These are phyloP conservation scores for Hippocampus zosterae DNA, from an alignment of 2,113 vertebrate genomes.

Conservation along the genomic window DNA sequence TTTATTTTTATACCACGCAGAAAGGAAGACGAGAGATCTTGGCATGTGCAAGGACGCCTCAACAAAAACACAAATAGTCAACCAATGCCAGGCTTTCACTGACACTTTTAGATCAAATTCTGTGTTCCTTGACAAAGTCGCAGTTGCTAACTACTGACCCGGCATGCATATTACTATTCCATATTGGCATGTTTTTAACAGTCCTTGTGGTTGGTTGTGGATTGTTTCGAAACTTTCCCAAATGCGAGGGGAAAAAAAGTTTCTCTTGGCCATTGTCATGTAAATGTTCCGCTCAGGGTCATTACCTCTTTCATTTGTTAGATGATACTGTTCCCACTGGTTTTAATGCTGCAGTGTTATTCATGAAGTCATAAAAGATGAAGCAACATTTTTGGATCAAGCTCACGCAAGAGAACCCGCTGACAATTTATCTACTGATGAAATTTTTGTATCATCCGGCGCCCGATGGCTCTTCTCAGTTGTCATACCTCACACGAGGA, in stretches of 20 bases:
- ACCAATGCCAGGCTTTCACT: neutral
- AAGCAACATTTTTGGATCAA: neutral
- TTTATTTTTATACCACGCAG: neutral
- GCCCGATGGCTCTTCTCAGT: constrained; percentile 27
- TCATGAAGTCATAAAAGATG: constrained; percentile 10
- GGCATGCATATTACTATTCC: neutral
- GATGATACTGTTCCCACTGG: neutral
- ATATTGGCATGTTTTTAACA: neutral
- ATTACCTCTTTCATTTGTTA: constrained; percentile 2
- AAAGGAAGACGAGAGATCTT: neutral
- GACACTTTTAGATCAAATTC: neutral
- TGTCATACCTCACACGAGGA: constrained; percentile 24
- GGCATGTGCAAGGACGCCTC: neutral
- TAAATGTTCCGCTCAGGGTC: neutral
- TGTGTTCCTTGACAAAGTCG: neutral
- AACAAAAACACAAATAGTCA: neutral
- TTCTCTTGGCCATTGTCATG: neutral
- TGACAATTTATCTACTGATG: constrained; percentile 30
- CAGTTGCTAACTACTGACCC: neutral
- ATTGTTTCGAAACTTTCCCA: neutral
- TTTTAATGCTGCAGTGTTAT: too few species aligned
- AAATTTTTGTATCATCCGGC: constrained; percentile 40
- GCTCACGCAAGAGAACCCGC: neutral
- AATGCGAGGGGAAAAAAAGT: neutral
- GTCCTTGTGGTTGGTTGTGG: neutral